These are phyloP conservation scores for Hartigia nigra DNA, from an alignment of 2,888 invertebrate genomes.

Conservation along the genomic window DNA sequence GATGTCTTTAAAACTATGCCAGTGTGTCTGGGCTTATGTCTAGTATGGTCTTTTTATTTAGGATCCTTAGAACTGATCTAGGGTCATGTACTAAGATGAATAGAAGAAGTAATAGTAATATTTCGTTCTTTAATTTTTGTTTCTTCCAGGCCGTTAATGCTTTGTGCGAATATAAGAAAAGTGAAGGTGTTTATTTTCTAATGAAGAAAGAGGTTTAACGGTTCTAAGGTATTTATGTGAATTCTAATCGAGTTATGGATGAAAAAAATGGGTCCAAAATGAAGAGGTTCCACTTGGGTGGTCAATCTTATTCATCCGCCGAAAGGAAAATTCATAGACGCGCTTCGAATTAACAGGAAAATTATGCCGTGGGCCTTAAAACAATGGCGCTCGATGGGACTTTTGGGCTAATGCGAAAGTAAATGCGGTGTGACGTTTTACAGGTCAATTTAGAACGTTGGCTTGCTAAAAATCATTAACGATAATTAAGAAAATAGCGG, in stretches of 20 bases:
- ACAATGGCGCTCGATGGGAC: slow-evolving; percentile 2
- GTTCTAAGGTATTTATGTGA: neutral
- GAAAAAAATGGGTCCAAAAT: neutral
- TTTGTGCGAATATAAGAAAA: neutral
- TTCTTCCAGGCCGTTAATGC: neutral
- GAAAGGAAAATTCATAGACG: slow-evolving; percentile 9
- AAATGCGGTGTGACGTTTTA: slow-evolving; percentile 14
- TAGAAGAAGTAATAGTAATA: neutral
- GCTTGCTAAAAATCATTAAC: slow-evolving; percentile 8
- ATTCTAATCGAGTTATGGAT: neutral
- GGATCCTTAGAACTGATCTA: neutral
- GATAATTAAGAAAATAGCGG: slow-evolving; percentile 6
- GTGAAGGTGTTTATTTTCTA: neutral
- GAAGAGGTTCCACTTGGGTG: slow-evolving; percentile 10
- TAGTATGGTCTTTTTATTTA: neutral
- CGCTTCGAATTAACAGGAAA: slow-evolving; percentile 8
- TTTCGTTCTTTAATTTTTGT: neutral
- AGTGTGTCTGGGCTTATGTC: neutral
- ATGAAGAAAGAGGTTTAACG: neutral
- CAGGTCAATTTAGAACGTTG: slow-evolving; percentile 20
- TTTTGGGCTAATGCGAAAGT: slow-evolving; percentile 9
- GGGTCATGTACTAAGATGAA: neutral
- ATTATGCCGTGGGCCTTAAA: slow-evolving; percentile 10
- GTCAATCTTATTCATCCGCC: slow-evolving; percentile 13
- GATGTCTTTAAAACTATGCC: neutral